phyloP scores from a whole-genome alignment of 2,797 vertebrate species.

The Tiaroga cobitis region DNA sequence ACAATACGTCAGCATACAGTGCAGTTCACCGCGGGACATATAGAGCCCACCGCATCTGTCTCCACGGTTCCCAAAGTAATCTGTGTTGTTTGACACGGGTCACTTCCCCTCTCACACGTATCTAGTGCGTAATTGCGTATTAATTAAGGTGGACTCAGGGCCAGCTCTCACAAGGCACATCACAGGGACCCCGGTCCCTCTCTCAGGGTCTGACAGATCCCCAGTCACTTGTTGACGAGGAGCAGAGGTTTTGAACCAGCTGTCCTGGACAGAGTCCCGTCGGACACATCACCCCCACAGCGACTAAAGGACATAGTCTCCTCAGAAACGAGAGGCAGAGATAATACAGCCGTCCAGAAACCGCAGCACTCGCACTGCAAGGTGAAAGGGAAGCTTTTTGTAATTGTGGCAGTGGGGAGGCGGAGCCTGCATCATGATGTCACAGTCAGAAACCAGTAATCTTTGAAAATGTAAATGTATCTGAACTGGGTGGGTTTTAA shows the following conservation, averaged over 20 bases:
- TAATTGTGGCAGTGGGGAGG: constrained; percentile 7
- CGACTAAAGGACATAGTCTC: constrained; percentile 60
- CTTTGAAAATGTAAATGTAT: background rate
- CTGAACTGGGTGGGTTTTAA: background rate
- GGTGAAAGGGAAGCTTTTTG: constrained; percentile 9
- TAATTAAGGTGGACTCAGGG: constrained; percentile 58
- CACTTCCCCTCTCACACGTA: constrained; percentile 50
- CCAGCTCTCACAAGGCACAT: constrained; percentile 39
- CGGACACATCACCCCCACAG: constrained; percentile 59
- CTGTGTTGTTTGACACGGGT: constrained; percentile 61
- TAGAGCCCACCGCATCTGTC: background rate
- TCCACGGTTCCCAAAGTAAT: constrained; percentile 45
- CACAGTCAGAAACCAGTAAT: constrained; percentile 6
- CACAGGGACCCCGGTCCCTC: constrained; percentile 30
- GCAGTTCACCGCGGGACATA: constrained; percentile 31
- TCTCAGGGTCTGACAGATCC: constrained; percentile 56
- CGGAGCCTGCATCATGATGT: constrained; percentile 27
- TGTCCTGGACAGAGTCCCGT: constrained; percentile 59
- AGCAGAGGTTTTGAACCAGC: constrained; percentile 65
- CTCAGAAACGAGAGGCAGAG: constrained; percentile 39
- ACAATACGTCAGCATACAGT: constrained; percentile 5
- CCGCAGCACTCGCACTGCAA: constrained; percentile 9
- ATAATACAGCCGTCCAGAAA: constrained; percentile 29
- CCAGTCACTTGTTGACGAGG: constrained; percentile 66
- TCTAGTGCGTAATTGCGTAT: constrained; percentile 60